phyloP scores from a whole-genome alignment of 2,113 vertebrate genomes.

The Tricholaema leucomelas region DNA sequence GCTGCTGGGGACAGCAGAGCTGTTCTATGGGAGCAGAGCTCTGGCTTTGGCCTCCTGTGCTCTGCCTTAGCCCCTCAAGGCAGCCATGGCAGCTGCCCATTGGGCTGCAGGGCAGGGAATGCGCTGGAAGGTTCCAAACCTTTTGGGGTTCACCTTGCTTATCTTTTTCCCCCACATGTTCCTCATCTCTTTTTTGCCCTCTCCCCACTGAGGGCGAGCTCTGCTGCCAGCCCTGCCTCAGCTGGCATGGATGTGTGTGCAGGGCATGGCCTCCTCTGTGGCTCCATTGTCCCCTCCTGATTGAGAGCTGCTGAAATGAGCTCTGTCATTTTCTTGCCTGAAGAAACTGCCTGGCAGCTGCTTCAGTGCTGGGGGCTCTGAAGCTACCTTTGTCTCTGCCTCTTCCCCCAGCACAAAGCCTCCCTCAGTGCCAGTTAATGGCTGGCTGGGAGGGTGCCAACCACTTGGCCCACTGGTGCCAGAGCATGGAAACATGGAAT shows the following conservation, averaged over 20 bases:
- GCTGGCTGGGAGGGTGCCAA: constrained; percentile 36
- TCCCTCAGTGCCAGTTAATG: constrained; percentile 9
- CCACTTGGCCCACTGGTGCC: not conserved
- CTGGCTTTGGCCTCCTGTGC: not conserved
- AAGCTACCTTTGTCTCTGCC: constrained; percentile 32
- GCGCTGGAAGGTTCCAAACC: not conserved
- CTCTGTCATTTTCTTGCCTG: constrained; percentile 63
- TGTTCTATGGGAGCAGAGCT: not conserved
- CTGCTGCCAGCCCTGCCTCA: not conserved
- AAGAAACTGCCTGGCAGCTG: constrained; percentile 40
- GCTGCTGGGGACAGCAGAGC: not conserved
- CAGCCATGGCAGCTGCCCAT: not conserved
- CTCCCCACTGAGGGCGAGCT: not conserved
- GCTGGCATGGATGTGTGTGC: constrained; percentile 23
- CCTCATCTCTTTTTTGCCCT: not conserved
- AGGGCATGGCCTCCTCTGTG: constrained; percentile 3
- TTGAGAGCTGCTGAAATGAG: constrained; percentile 60
- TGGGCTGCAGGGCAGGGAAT: not conserved
- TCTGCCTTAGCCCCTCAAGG: not conserved
- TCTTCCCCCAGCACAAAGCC: constrained; percentile 8
- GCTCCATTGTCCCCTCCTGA: constrained; percentile 8
- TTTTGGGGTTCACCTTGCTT: not conserved
- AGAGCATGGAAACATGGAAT: not conserved
- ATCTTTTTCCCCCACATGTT: not conserved
- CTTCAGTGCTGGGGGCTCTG: not conserved